Percentiles rank a stretch among this genome's conserved stretches.
phyloP scores from a whole-genome alignment of 2,888 invertebrate species.

The Acanthosepion esculentum region DNA sequence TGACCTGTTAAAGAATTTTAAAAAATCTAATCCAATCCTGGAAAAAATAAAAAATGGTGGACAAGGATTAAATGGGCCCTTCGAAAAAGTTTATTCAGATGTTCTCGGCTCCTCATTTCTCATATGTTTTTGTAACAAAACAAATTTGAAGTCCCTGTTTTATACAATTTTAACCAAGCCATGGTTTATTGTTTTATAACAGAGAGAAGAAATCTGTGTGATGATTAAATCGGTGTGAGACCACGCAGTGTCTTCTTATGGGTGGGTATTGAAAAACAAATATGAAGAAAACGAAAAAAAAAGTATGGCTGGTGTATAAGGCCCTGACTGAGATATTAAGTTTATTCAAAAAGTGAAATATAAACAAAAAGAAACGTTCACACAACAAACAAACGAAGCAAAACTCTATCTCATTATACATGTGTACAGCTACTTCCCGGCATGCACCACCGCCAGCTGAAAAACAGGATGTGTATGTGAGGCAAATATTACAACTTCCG shows the following conservation, averaged over 20 bases:
- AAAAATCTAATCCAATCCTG: neutral
- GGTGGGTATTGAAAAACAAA: neutral
- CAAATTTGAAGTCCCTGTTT: neutral
- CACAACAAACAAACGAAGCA: neutral
- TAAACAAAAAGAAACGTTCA: neutral
- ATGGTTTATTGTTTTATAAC: neutral
- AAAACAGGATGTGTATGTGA: neutral
- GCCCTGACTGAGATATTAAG: neutral
- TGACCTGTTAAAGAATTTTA: neutral
- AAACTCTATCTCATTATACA: neutral
- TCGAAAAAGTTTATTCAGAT: neutral
- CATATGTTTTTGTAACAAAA: neutral
- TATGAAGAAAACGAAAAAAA: neutral
- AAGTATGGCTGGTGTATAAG: neutral
- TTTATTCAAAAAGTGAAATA: neutral
- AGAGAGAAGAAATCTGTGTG: neutral
- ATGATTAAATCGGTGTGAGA: neutral
- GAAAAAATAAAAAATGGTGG: neutral
- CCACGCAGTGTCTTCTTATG: neutral
- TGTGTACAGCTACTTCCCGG: neutral
- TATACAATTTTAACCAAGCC: neutral
- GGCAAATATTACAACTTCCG: neutral
- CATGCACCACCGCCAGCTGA: neutral
- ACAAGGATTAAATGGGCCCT: neutral
- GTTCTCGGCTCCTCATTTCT: neutral